Conservation (phyloP, 1,140 invertebrate species). For the Trichoplusia ni region DNA sequence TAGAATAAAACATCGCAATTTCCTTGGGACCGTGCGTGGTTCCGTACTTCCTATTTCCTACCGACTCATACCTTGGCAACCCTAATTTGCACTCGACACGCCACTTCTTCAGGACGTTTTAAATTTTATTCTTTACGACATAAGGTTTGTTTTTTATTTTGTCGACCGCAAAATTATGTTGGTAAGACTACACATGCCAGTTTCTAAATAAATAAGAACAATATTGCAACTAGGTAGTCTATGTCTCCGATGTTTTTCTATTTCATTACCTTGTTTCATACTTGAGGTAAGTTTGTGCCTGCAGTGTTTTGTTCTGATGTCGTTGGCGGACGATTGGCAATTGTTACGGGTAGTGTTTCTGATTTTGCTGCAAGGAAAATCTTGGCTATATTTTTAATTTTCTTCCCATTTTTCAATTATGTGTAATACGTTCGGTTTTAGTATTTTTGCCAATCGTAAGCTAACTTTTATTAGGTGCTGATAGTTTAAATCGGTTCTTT, state of each 20-base stretch:
- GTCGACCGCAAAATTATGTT: slow-evolving; percentile 1
- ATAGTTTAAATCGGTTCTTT: too few species aligned
- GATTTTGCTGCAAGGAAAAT: too few species aligned
- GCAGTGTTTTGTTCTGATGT: neutral
- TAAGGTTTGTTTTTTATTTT: slow-evolving; percentile 13
- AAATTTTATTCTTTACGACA: neutral
- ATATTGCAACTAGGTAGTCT: slow-evolving; percentile 48
- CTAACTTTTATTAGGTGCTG: too few species aligned
- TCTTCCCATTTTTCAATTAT: too few species aligned
- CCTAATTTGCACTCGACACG: neutral
- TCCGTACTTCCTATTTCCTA: slow-evolving; percentile 44
- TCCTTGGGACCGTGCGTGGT: slow-evolving; percentile 45
- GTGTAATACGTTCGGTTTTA: too few species aligned
- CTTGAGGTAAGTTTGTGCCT: slow-evolving; percentile 21
- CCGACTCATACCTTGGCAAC: slow-evolving; percentile 37
- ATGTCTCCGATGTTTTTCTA: slow-evolving; percentile 36
- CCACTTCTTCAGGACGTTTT: neutral
- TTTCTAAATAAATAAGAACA: slow-evolving; percentile 48
- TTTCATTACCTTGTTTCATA: slow-evolving; percentile 37
- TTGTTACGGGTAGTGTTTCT: too few species aligned
- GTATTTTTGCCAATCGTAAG: too few species aligned
- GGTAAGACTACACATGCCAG: slow-evolving; percentile 25
- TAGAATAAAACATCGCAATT: slow-evolving; percentile 52
- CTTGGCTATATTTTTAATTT: too few species aligned
- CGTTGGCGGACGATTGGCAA: too few species aligned